phyloP scores from a whole-genome alignment of 92 coral and sea anemone species.

The Epizoanthus stellaris region DNA sequence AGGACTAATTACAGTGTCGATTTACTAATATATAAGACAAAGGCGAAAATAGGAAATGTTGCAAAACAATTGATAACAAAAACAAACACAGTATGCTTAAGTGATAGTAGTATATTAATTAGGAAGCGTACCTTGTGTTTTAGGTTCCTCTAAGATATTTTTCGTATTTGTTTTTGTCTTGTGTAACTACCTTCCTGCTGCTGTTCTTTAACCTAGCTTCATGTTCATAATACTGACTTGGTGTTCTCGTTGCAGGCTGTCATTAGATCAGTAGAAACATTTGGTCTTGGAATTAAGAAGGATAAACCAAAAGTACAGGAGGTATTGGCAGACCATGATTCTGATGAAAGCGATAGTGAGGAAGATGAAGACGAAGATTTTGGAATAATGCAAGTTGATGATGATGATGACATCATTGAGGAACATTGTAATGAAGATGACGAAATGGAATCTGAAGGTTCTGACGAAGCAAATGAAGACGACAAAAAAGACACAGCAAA shows the following conservation, averaged over 20 bases:
- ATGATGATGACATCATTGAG: not conserved
- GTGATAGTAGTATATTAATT: too few species aligned
- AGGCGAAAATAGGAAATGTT: too few species aligned
- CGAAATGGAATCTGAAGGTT: not conserved
- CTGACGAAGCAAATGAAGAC: not conserved
- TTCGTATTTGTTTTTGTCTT: too few species aligned
- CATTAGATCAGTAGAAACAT: constrained; percentile 15
- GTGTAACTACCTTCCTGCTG: too few species aligned
- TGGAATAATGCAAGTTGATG: not conserved
- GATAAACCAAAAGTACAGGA: not conserved
- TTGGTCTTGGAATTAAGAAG: constrained; percentile 19
- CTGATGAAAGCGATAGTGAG: constrained; percentile 13
- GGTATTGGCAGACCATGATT: not conserved
- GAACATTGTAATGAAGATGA: not conserved
- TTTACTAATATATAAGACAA: too few species aligned
- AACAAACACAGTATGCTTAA: too few species aligned
- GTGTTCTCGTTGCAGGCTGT: not conserved
- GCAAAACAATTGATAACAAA: too few species aligned
- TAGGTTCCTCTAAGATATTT: too few species aligned
- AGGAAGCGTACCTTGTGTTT: too few species aligned
- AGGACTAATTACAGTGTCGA: too few species aligned
- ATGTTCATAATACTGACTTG: not conserved
- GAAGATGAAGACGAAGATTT: not conserved
- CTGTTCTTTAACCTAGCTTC: too few species aligned
- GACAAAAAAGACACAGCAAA: too few species aligned